These are phyloP conservation scores for Neuroscelio doddi DNA, from an alignment of 2,888 invertebrate species.

Conservation along the genomic window DNA sequence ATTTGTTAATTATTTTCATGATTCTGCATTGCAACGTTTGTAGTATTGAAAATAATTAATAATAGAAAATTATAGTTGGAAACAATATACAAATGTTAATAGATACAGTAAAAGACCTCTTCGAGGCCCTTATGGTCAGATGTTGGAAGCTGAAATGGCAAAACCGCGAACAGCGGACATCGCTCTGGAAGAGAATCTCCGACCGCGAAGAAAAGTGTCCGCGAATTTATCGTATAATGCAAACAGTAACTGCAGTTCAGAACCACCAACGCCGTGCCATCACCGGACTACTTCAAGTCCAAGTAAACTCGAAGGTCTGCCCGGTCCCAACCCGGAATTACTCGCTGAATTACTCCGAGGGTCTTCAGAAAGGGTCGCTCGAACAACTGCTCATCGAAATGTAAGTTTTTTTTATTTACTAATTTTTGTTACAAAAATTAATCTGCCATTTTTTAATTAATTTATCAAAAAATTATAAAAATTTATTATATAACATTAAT, in stretches of 20 bases:
- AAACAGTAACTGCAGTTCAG: conserved; percentile 56
- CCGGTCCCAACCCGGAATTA: conserved; percentile 78
- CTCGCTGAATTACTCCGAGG: conserved; percentile 85
- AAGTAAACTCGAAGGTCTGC: conserved; percentile 81
- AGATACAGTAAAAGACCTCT: conserved; percentile 84
- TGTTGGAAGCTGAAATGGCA: conserved; percentile 87
- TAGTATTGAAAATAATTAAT: not conserved
- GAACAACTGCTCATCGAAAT: conserved; percentile 63
- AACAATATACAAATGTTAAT: not conserved
- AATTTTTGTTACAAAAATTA: conserved; percentile 18
- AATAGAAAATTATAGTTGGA: not conserved
- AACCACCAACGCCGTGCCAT: conserved; percentile 77
- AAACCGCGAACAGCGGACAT: conserved; percentile 75
- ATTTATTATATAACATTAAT: too few relatives aligned
- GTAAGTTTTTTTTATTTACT: conserved; percentile 55
- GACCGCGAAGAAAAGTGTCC: conserved; percentile 77
- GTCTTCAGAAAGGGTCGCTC: conserved; percentile 83
- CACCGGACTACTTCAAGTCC: conserved; percentile 87
- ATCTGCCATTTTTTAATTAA: conserved; percentile 2
- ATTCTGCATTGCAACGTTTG: not conserved
- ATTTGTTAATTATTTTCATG: too few relatives aligned
- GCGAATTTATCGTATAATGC: conserved; percentile 74
- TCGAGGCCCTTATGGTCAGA: conserved; percentile 85
- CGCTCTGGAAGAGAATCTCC: conserved; percentile 59
- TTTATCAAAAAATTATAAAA: too few relatives aligned